Evolutionary conservation across 2,888 invertebrate species (phyloP), one percentile per base, ranked within the genome.

Genomic region (Pherbina coryleti): DNA sequence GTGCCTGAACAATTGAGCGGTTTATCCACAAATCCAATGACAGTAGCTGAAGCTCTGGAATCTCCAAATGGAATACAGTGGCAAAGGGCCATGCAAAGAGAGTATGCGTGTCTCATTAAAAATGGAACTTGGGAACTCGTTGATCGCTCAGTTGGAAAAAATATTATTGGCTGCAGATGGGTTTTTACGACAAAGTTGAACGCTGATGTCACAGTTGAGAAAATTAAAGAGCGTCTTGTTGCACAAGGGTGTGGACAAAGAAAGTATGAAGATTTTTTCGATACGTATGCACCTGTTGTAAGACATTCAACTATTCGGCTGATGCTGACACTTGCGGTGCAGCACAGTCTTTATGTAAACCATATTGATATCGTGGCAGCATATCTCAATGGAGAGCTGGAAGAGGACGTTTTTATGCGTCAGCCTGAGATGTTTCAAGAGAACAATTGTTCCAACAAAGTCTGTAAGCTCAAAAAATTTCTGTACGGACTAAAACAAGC

Each of bases 161-260:
- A 37, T 37, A 0, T 82, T 81, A 53, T 53, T 19, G 53, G 53
- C 17, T 19, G 17, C 53, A 53, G 19, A 53, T 53, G 53, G 53
- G 53, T 53, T n/a, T 53, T 53, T 19, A 8, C 53, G 1, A n/a
- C 53, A 51, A 81, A 82, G 34, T 60, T 74, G 1, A 78, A 76
- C 9, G 51, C 77, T 31, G 79, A 81, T 78, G 83, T 82, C 49
- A 70, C 70, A 19, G 70, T 83, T 19, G 72, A 76, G 34, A 78
- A 79, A 57, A 81, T 81, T 60, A 85, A 83, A 71, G 84, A 83
- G 3, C 76, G 84, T 14, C 78, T 85, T 14, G 83, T 82, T 11
- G 83, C 82, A n/a, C 79, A 81, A 78, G 82, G 83, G 14, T 84
- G 79, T 81, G 79, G 75, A 11, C 84, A 84, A 74, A 81, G 81